Percentiles rank a stretch among this genome's conserved stretches.
phyloP scores from a whole-genome alignment of 2,888 invertebrate species.

The Trypoxylon attenuatum region DNA sequence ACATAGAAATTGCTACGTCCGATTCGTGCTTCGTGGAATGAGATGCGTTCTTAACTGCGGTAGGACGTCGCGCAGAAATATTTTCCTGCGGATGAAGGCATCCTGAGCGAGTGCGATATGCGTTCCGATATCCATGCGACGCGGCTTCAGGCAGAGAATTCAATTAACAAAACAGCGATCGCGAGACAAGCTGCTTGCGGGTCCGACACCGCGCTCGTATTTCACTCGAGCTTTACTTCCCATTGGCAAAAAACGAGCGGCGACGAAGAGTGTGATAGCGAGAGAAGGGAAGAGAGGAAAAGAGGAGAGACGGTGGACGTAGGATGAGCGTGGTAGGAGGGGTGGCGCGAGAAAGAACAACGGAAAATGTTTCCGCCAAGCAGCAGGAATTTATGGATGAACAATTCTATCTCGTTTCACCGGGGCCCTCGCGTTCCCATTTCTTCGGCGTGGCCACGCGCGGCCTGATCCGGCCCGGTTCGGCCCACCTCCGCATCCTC shows the following conservation, averaged over 20 bases:
- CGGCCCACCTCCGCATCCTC: slow-evolving; percentile 17
- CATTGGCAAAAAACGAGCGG: slow-evolving; percentile 18
- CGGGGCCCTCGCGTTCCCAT: slow-evolving; percentile 35
- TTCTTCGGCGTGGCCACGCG: slow-evolving; percentile 27
- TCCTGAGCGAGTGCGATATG: background rate
- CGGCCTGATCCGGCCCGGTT: background rate
- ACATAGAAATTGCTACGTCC: too few relatives aligned
- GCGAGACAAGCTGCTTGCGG: slow-evolving; percentile 55
- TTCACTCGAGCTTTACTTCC: slow-evolving; percentile 27
- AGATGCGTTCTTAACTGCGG: too few relatives aligned
- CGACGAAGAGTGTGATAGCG: background rate
- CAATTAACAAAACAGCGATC: slow-evolving; percentile 59
- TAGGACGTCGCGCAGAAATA: background rate
- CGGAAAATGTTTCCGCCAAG: slow-evolving; percentile 45
- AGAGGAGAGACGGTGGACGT: too few relatives aligned
- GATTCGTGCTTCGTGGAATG: too few relatives aligned
- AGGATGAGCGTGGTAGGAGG: slow-evolving; percentile 1
- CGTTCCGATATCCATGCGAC: slow-evolving; percentile 26
- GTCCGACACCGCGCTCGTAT: slow-evolving; percentile 28
- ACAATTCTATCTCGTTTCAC: slow-evolving; percentile 52
- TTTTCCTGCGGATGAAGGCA: background rate
- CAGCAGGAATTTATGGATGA: slow-evolving; percentile 60
- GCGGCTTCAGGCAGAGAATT: slow-evolving; percentile 48
- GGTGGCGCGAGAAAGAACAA: slow-evolving; percentile 34
- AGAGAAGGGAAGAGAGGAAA: too few relatives aligned